Base-by-base conservation (phyloP, 2,888 invertebrate species). In the Sturmia bella region DNA sequence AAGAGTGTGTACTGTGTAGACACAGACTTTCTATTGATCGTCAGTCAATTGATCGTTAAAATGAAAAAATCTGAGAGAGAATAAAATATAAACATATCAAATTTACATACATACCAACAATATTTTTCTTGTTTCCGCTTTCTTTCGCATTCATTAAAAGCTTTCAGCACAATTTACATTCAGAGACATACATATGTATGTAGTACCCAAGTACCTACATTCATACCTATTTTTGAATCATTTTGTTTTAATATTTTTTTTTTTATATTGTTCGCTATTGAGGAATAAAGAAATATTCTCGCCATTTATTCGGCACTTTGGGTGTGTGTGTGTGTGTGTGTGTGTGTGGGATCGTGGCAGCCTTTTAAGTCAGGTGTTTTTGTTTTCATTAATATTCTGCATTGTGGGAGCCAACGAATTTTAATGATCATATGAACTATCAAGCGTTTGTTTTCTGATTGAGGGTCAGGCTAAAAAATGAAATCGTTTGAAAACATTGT, bases 321-420 rank as follows among this genome's bases (percentile, higher is more conserved):
- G n/a, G n/a, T n/a, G n/a, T n/a, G n/a, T n/a, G n/a, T n/a, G n/a
- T n/a, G n/a, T n/a, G n/a, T n/a, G n/a, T n/a, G n/a, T 54, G 37
- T 12, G 15, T 41, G 57, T 41, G 75, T 75, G 66, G 75, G 66
- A 75, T 66, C 66, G 15, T 54, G 45, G 15, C 27, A n/a, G 37
- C 64, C n/a, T 32, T 41, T 75, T 19, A n/a, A 75, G 12, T 66
- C 75, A 75, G 75, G 75, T 75, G 75, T 70, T 50, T 70, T 24
- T 13, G 2, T 32, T 63, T 50, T 21, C 15, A 54, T 63, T 43
- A 43, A 63, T 52, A 52, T 61, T 52, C 6, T 27, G 63, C 19
- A 63, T 63, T 19, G 64, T 45, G 24, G 45, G 45, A 45, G 45
- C 19, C 43, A 45, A 45, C 13, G 27, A 41, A 61, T 50, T 39